A percentile compares a stretch with the other conserved stretches of the same genome.
These are phyloP conservation scores for Melanotaenia duboulayi DNA, from an alignment of 2,113 vertebrate species.

Conservation along the genomic window DNA sequence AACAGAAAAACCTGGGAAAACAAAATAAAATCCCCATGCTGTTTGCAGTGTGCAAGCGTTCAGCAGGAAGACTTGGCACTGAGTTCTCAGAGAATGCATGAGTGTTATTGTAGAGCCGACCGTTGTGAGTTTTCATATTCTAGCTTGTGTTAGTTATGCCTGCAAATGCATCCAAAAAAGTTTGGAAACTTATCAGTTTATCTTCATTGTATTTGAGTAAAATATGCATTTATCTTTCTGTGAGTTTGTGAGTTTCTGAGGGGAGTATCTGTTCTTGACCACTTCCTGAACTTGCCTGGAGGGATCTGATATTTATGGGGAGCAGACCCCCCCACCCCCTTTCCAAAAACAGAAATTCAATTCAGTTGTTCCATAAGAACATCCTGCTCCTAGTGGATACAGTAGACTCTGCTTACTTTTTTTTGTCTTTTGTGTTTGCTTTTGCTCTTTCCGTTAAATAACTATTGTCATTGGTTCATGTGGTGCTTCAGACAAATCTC, in stretches of 20 bases:
- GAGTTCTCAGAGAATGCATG: conserved; percentile 3
- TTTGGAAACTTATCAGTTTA: not conserved
- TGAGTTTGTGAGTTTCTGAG: conserved; percentile 49
- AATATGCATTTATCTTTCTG: conserved; percentile 28
- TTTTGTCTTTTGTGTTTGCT: conserved; percentile 22
- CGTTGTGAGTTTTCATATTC: not conserved
- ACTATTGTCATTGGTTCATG: not conserved
- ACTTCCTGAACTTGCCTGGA: conserved; percentile 66
- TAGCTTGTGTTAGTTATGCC: conserved; percentile 8
- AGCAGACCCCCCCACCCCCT: conserved; percentile 9
- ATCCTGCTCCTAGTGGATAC: conserved; percentile 37
- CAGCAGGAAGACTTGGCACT: conserved; percentile 25
- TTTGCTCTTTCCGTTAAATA: conserved; percentile 8
- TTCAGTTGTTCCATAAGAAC: conserved; percentile 47
- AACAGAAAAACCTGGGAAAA: conserved; percentile 53
- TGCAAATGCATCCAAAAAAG: conserved; percentile 1
- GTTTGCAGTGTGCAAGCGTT: conserved; percentile 26
- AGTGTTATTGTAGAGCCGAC: not conserved
- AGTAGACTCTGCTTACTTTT: conserved; percentile 50
- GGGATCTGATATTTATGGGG: conserved; percentile 58
- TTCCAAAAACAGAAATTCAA: conserved; percentile 33
- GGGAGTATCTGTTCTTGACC: conserved; percentile 65
- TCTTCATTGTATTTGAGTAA: not conserved
- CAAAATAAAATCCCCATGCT: conserved; percentile 45
- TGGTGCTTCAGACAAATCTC: conserved; percentile 1